Conservation (phyloP, 2,113 vertebrate species). For the Accipiter virgatus region DNA sequence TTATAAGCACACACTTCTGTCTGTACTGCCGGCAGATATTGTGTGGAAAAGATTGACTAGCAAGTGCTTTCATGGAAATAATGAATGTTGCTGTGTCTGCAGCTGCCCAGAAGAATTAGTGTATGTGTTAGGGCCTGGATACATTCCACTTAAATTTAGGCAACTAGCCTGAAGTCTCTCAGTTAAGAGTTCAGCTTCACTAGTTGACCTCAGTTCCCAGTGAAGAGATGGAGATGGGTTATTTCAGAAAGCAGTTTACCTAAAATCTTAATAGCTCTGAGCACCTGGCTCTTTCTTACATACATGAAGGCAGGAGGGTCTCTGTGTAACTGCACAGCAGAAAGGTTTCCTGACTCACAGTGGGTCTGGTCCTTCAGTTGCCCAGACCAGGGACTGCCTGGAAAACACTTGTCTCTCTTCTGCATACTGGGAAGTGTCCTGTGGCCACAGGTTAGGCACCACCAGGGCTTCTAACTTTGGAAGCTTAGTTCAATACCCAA, state of each 20-base stretch:
- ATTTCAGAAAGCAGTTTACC: not conserved
- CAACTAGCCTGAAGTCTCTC: not conserved
- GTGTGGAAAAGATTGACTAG: not conserved
- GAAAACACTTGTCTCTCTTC: not conserved
- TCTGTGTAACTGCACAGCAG: not conserved
- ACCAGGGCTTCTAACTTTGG: not conserved
- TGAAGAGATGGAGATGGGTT: not conserved
- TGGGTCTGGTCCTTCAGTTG: not conserved
- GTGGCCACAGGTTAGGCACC: not conserved
- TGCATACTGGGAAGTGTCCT: not conserved
- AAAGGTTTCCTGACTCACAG: not conserved
- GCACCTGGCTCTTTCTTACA: not conserved
- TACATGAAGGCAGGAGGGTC: accelerated
- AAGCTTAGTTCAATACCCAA: not conserved
- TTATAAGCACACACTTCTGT: not conserved
- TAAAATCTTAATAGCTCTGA: not conserved
- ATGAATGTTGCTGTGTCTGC: not conserved
- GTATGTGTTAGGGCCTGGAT: not conserved
- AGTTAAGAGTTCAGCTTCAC: not conserved
- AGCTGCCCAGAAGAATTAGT: not conserved
- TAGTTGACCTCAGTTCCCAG: not conserved
- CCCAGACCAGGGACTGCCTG: not conserved
- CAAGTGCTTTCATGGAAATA: not conserved
- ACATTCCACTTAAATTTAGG: not conserved
- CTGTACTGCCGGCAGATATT: not conserved